Base-by-base conservation (phyloP, 2,797 vertebrate species). In the Nannoperca australis region DNA sequence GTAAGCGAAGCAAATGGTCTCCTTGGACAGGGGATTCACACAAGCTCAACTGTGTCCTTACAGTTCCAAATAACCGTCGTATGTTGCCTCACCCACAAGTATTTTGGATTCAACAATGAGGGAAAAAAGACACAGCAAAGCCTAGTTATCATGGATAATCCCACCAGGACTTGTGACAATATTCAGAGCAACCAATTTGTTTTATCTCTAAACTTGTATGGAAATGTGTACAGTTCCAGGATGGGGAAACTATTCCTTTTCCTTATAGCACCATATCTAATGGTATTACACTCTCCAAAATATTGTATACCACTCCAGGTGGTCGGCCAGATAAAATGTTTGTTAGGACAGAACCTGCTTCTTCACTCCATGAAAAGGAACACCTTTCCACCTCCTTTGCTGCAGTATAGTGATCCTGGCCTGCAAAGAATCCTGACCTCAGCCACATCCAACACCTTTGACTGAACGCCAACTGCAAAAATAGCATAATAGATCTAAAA, bases 101-200 rank as follows among this genome's bases (percentile, higher is more conserved):
- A 22, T 58, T 63, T 74, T 50, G 44, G n/a, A 51, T 40, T 63
- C 27, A 58, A 44, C 58, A 64, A 13, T 36, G 17, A 36, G 2
- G 27, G 22, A 38, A 22, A 30, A 38, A n/a, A 62, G 32, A 18
- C 38, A 45, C 7, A 59, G 51, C 36, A 20, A 53, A 47, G 38
- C 17, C 44, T 32, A 15, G 30, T 34, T 20, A 47, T 68, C 42
- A 44, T 18, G 30, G 38, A 55, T 55, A 63, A 73, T 79, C 64
- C 56, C 32, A 67, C 6, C 18, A 20, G 62, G 36, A 56, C 2
- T 3, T 49, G 14, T 10, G 44, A 34, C 15, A 20, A 38, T 34
- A 54, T 49, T 49, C 45, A 67, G 22, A 73, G 22, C 47, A 60
- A 34, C 56, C 50, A 53, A 6, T 70, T 12, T 3, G 30, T 70